Percentiles rank a stretch among this genome's conserved stretches.
phyloP scores from a whole-genome alignment of 2,113 vertebrate genomes.

The Apus apus region DNA sequence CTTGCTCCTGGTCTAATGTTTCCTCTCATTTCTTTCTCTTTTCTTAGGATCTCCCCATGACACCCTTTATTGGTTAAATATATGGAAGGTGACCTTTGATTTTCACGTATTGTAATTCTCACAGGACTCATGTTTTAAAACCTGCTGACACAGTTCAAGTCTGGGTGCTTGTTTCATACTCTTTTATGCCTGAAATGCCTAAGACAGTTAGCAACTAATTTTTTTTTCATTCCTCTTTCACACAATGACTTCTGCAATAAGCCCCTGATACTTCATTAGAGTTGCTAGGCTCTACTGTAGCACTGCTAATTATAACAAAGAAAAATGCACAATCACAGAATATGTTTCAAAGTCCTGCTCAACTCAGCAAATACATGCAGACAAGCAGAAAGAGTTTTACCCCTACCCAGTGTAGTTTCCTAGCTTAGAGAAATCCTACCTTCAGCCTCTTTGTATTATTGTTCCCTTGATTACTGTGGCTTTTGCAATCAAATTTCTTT shows the following conservation, averaged over 20 bases:
- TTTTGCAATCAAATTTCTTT: not conserved
- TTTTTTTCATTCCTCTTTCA: not conserved
- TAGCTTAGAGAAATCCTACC: not conserved
- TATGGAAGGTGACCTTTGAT: not conserved
- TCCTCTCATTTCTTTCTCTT: not conserved
- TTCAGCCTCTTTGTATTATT: not conserved
- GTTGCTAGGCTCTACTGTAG: conserved; percentile 11
- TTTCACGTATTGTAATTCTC: not conserved
- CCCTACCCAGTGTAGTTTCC: not conserved
- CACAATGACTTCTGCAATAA: not conserved
- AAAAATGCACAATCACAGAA: not conserved
- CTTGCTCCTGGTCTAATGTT: not conserved
- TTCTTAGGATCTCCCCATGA: not conserved
- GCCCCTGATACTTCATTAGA: not conserved
- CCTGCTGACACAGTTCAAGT: not conserved
- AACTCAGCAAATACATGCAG: not conserved
- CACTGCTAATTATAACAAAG: not conserved
- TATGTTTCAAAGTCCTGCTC: not conserved
- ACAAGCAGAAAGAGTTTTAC: not conserved
- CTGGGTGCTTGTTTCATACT: not conserved
- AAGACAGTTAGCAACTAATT: not conserved
- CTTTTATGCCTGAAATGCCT: not conserved
- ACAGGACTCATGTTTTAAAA: not conserved
- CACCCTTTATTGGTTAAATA: not conserved
- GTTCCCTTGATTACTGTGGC: not conserved